A percentile compares a stretch with the other conserved stretches of the same genome.
These are phyloP conservation scores for Myzus persicae DNA, from an alignment of 1,140 invertebrate species.

Conservation along the genomic window DNA sequence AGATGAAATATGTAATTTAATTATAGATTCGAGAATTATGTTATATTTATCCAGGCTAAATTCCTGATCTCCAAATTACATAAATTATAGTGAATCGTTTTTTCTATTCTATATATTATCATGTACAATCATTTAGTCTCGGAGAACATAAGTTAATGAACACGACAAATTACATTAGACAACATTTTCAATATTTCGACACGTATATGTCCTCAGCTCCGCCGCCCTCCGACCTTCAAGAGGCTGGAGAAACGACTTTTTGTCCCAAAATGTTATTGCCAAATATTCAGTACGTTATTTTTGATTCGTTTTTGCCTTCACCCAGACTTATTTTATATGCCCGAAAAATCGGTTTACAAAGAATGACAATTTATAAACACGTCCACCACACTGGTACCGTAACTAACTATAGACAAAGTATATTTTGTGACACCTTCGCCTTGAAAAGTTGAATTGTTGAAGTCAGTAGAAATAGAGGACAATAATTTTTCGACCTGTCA, in stretches of 20 bases:
- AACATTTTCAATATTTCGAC: not conserved
- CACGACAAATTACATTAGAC: not conserved
- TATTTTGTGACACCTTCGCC: too few relatives aligned
- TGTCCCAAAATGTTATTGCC: too few relatives aligned
- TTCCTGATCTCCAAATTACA: not conserved
- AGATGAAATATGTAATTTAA: not conserved
- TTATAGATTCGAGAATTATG: not conserved
- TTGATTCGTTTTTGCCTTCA: too few relatives aligned
- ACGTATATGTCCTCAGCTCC: not conserved
- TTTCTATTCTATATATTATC: not conserved
- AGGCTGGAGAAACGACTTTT: too few relatives aligned
- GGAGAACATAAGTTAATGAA: not conserved
- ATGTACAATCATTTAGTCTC: not conserved
- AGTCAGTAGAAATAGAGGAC: not conserved
- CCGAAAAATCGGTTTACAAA: not conserved
- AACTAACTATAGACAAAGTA: not conserved
- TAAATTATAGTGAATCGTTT: not conserved
- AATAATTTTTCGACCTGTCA: too few relatives aligned
- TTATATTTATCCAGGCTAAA: not conserved
- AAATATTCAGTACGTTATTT: too few relatives aligned
- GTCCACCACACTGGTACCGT: not conserved
- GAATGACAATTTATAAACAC: not conserved
- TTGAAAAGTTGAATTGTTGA: too few relatives aligned
- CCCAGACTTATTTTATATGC: too few relatives aligned
- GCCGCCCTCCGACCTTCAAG: too few relatives aligned